Evolutionary conservation across 1,140 invertebrate genomes (phyloP), one percentile per base, ranked within the genome.

Genomic region (Lineus longissimus): DNA sequence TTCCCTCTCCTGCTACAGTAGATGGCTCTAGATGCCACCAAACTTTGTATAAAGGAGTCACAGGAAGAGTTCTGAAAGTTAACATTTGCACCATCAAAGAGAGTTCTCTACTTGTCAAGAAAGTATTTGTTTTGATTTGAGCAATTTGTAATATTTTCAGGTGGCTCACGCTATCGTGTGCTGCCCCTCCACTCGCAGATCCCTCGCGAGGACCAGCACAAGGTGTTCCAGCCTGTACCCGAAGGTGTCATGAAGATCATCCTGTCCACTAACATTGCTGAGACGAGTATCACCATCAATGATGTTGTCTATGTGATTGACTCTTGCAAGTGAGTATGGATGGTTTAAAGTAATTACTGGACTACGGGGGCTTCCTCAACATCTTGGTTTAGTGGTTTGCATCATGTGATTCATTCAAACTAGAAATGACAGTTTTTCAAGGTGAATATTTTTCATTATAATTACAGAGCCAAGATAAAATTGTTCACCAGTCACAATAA

Each of bases 261-360:
- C 57, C 65, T 85, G 45, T 80, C 83, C 2, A 85, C 84, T 17
- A 84, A 85, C 69, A 84, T 85, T 62, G 83, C 84, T 27, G 84
- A 85, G 71, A 83, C 82, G 11, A 82, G 81, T 71, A 77, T 85
- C 17, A 83, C 81, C 9, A 83, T 83, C 45, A 76, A 83, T 68
- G 81, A 83, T 73, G 81, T 83, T 36, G 76, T 81, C 15, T 82
- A 75, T 68, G 81, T 83, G 2, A 75, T 83, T 41, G 81, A 83
- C 62, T 76, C 71, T 30, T 82, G 81, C 78, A 82, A 80, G 79
- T 81, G 71, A 75, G 79, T 23, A 17, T 4, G 55, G 31, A 47
- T 43, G 41, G 27, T 60, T 29, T 61, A 51, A 17, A 23, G 11
- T 57, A 31, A 22, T 7, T 6, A 27, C 47, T n/a, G 25, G 4